Percentiles rank a stretch among this genome's conserved stretches.
phyloP scores from a whole-genome alignment of 2,797 vertebrate genomes.

The Sebastes minor region DNA sequence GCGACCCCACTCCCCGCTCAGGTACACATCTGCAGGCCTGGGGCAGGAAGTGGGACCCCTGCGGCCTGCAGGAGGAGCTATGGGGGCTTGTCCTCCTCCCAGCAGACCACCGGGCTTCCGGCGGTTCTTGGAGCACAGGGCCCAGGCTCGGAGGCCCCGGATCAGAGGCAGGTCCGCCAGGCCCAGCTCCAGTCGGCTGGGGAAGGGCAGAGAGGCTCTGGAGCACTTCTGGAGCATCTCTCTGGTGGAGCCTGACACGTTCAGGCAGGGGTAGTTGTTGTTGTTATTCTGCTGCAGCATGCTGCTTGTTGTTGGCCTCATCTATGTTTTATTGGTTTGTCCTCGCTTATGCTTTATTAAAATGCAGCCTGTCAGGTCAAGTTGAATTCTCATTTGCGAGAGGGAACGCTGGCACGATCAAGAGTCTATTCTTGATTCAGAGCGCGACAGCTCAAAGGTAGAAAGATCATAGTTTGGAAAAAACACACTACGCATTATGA shows the following conservation, averaged over 20 bases:
- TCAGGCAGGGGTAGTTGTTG: constrained; percentile 85
- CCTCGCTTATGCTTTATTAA: constrained; percentile 32
- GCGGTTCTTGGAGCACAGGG: constrained; percentile 78
- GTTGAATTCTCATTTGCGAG: constrained; percentile 28
- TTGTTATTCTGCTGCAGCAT: constrained; percentile 88
- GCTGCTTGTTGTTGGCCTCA: constrained; percentile 68
- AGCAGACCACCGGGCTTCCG: constrained; percentile 58
- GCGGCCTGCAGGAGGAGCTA: constrained; percentile 33
- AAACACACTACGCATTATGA: constrained; percentile 14
- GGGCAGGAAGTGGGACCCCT: constrained; percentile 41
- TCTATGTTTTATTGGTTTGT: constrained; percentile 49
- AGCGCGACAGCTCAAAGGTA: constrained; percentile 15
- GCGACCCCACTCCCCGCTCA: constrained; percentile 62
- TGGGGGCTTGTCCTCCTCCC: constrained; percentile 47
- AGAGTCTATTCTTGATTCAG: constrained; percentile 34
- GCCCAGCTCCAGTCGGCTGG: constrained; percentile 77
- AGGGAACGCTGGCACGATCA: constrained; percentile 2
- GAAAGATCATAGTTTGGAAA: constrained; percentile 9
- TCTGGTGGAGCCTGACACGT: constrained; percentile 59
- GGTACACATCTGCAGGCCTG: constrained; percentile 66
- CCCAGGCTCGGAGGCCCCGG: constrained; percentile 82
- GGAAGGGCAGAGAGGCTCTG: constrained; percentile 70
- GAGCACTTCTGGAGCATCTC: constrained; percentile 76
- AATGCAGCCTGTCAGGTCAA: constrained; percentile 28
- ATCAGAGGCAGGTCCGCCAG: constrained; percentile 78